These are phyloP conservation scores for Samia ricini DNA, from an alignment of 1,140 invertebrate species.

Conservation along the genomic window DNA sequence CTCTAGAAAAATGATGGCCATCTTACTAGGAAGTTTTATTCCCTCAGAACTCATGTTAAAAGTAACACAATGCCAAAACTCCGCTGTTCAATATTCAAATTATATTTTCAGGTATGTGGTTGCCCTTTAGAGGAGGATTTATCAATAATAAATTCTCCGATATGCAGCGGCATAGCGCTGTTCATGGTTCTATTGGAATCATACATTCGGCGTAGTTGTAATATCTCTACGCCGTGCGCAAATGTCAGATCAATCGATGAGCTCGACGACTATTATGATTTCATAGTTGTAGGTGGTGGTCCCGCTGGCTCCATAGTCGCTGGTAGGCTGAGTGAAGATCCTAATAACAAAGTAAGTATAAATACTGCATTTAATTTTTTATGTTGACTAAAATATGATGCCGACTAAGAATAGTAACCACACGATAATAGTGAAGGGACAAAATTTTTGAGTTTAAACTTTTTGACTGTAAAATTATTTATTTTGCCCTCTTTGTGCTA, in stretches of 20 bases:
- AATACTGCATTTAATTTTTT: no score
- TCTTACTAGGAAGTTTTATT: no score
- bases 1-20: no score
- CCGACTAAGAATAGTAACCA: no score
- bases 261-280: constrained; percentile 33
- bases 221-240: constrained; percentile 70
- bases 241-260: constrained; percentile 22
- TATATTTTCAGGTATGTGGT: constrained; percentile 77
- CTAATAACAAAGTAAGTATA: constrained; percentile 30
- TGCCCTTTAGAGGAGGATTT: constrained; percentile 83
- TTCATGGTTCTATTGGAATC: constrained; percentile 89
- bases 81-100: no score
- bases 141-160: constrained; percentile 80
- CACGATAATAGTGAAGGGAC: no score
- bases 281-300: constrained; percentile 48
- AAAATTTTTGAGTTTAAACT: no score
- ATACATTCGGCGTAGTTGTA: constrained; percentile 86
- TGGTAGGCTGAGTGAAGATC: constrained; percentile 36
- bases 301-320: constrained; percentile 47
- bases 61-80: no score
- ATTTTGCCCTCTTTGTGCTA: no score
- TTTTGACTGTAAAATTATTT: no score
- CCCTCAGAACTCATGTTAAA: no score
- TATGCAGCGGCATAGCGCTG: constrained; percentile 85
- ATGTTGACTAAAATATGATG: no score